Conservation (phyloP, 2,888 invertebrate species). For the Cordilura impudica region DNA sequence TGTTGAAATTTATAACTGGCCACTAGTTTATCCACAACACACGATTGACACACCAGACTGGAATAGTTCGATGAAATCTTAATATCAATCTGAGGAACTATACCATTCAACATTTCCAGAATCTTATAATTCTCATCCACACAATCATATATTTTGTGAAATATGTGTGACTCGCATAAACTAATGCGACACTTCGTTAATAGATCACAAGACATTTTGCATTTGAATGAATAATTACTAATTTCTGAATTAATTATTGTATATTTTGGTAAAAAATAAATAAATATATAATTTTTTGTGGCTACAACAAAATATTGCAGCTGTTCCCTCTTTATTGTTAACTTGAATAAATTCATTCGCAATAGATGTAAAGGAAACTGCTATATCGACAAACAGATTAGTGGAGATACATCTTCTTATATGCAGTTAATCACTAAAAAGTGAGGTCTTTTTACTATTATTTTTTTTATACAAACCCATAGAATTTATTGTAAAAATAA, state of each 20-base stretch:
- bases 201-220: constrained; percentile 29
- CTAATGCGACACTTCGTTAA: constrained; percentile 50
- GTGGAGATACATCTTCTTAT: too few species aligned
- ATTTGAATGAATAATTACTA: neutral
- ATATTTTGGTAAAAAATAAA: too few species aligned
- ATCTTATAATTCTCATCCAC: constrained; percentile 50
- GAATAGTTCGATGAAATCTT: constrained; percentile 37
- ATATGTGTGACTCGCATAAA: constrained; percentile 21
- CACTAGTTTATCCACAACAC: constrained; percentile 79
- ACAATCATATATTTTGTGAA: constrained; percentile 44
- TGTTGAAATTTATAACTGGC: constrained; percentile 79
- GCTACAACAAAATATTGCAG: constrained; percentile 42
- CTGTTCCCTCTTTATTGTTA: too few species aligned
- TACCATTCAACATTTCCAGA: constrained; percentile 44
- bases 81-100: constrained; percentile 49
- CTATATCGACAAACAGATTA: too few species aligned
- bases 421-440: too few species aligned
- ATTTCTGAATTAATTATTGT: neutral
- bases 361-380: constrained; percentile 5
- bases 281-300: constrained; percentile 17
- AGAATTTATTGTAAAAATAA: too few species aligned
- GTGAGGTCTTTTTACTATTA: too few species aligned
- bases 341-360: too few species aligned
- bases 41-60: constrained; percentile 69
- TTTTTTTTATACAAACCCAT: too few species aligned